Base-by-base conservation (phyloP, 92 coral and sea anemone species). In the Bergia puertoricense region DNA sequence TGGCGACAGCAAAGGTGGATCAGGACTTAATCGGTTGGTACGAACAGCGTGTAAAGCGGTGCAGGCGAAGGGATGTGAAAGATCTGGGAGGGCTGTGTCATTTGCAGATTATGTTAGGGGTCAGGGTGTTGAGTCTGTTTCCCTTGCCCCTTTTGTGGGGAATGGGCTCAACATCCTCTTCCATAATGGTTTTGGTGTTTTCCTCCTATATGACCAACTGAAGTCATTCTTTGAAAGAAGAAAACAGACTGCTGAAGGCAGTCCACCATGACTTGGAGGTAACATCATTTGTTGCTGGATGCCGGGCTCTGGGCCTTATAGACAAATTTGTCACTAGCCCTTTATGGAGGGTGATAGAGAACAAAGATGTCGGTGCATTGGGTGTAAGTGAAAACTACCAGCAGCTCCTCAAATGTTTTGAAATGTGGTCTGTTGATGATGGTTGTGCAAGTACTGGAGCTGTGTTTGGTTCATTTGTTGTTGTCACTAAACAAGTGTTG, bases 261-360 rank as follows among this genome's bases (percentile, higher is more conserved):
- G 90, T 88, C 22, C 42, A 66, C 40, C 14, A 67, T 81, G 91
- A 88, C 56, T 22, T 72, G 69, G 40, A 88, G 42, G 91, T 88
- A 39, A 11, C 48, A 8, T 80, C 81, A 2, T 88, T 81, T 74
- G 41, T 89, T n/a, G 82, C 88, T 50, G 88, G 91, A 37, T 71
- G 81, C 42, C 10, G 82, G 37, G 74, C 91, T 46, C 80, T 89
- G 10, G 88, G 91, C 6, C 56, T 89, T 10, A 81, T 82, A 39
- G 56, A 81, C 69, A 89, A 89, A 72, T 81, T 89, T 7, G 48
- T 86, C 1, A 71, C 86, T 50, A 66, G 73, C 50, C 90, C 85
- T 6, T 48, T 77, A 68, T 78, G 91, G 91, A 89, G 88, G 42
- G 91, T 89, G 37, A n/a, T 82, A n/a, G 83, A 44, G 43, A 81